phyloP scores from a whole-genome alignment of 2,113 vertebrate genomes.

The Benitochromis conjunctus region DNA sequence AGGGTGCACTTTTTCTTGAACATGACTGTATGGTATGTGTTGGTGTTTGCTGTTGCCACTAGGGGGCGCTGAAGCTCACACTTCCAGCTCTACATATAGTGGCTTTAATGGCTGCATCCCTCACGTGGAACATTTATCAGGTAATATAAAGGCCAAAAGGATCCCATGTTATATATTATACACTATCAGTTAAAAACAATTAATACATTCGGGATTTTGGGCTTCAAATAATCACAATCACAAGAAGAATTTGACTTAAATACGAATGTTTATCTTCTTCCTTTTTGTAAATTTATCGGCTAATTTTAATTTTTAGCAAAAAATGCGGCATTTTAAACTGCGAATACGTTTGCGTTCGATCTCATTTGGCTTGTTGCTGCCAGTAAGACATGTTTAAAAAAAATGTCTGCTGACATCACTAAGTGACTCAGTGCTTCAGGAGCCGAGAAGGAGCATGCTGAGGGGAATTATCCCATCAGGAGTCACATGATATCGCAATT shows the following conservation, averaged over 20 bases:
- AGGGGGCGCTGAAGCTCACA: neutral
- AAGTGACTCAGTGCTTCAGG: slow-evolving; percentile 25
- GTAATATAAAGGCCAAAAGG: neutral
- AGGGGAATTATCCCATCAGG: neutral
- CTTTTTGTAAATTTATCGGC: neutral
- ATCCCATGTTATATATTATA: neutral
- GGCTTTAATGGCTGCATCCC: neutral
- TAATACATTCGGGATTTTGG: neutral
- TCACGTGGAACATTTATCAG: neutral
- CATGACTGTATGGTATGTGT: neutral
- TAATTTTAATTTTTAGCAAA: neutral
- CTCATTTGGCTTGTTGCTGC: neutral
- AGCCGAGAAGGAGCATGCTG: neutral
- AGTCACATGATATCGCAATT: slow-evolving; percentile 6
- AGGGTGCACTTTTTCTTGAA: neutral
- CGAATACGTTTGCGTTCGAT: neutral
- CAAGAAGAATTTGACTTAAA: neutral
- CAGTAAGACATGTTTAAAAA: neutral
- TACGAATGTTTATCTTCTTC: neutral
- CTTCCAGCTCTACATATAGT: neutral
- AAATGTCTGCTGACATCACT: neutral
- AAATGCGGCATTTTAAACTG: neutral
- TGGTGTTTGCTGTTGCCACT: neutral
- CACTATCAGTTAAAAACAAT: neutral
- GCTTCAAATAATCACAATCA: neutral